Percentiles rank a stretch among this genome's conserved stretches.
Evolutionary conservation across 1,140 invertebrate genomes (phyloP).

Genomic region (Eriocheir sinensis): DNA sequence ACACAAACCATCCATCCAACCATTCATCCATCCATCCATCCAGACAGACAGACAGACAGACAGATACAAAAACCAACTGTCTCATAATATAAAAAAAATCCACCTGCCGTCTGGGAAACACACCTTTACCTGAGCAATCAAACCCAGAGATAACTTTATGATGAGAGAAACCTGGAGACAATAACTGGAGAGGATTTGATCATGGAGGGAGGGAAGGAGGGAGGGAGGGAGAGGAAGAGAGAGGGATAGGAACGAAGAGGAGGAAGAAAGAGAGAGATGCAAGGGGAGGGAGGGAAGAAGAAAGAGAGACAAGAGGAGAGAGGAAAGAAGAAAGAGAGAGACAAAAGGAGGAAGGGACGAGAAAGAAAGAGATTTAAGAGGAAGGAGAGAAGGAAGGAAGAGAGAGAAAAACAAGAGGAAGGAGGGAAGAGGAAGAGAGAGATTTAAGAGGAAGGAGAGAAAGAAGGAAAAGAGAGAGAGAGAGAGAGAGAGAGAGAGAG

Average conservation of each 20-base stretch:
- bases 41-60: no score
- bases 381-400: conserved; percentile 28
- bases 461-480: conserved; percentile 32
- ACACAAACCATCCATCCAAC: no score
- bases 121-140: no score
- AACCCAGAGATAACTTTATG: neutral
- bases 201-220: neutral
- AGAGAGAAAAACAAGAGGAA: conserved; percentile 12
- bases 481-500: conserved; percentile 46
- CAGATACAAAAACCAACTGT: no score
- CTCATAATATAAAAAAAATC: no score
- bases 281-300: neutral
- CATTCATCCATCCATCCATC: no score
- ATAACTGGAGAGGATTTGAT: neutral
- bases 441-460: neutral
- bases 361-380: conserved; percentile 27
- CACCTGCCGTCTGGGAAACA: no score
- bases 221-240: conserved; percentile 1
- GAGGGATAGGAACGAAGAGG: neutral
- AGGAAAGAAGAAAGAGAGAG: conserved; percentile 30
- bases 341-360: neutral
- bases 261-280: neutral
- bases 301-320: neutral
- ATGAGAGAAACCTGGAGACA: neutral
- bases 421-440: neutral